Evolutionary conservation across 1,140 invertebrate genomes (phyloP).

Genomic region (Diabrotica undecimpunctata): DNA sequence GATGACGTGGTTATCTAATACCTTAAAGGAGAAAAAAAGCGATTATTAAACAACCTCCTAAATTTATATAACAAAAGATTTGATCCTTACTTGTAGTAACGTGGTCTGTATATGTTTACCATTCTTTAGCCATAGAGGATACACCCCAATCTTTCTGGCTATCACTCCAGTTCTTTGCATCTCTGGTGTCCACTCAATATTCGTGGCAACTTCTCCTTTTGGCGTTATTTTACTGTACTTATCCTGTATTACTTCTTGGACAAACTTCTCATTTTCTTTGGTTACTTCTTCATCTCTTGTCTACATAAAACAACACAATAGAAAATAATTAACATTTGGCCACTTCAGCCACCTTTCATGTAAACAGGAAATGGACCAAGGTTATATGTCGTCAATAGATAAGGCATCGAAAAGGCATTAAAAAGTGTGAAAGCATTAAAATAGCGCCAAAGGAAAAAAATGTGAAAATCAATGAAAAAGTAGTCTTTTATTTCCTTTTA

Average conservation of each 20-base stretch:
- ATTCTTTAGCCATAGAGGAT: slow-evolving; percentile 88
- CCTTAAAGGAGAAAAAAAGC: slow-evolving; percentile 59
- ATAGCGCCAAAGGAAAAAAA: too few species aligned
- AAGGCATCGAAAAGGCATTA: too few species aligned
- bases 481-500: too few species aligned
- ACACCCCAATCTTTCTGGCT: slow-evolving; percentile 88
- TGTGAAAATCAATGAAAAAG: too few species aligned
- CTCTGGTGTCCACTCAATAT: slow-evolving; percentile 60
- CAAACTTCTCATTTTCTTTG: slow-evolving; percentile 74
- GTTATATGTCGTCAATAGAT: too few species aligned
- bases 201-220: slow-evolving; percentile 50
- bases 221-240: slow-evolving; percentile 47
- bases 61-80: too few species aligned
- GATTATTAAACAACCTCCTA: too few species aligned
- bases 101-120: slow-evolving; percentile 77
- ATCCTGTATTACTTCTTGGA: slow-evolving; percentile 73
- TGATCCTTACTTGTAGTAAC: slow-evolving; percentile 69
- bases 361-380: too few species aligned
- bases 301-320: slow-evolving; percentile 50
- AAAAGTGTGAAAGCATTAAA: too few species aligned
- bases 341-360: slow-evolving; percentile 19
- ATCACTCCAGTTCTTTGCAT: slow-evolving; percentile 79
- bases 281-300: slow-evolving; percentile 68
- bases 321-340: slow-evolving; percentile 8
- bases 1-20: slow-evolving; percentile 94